These are phyloP conservation scores for Dascyllus trimaculatus DNA, from an alignment of 2,113 vertebrate species.

Conservation along the genomic window DNA sequence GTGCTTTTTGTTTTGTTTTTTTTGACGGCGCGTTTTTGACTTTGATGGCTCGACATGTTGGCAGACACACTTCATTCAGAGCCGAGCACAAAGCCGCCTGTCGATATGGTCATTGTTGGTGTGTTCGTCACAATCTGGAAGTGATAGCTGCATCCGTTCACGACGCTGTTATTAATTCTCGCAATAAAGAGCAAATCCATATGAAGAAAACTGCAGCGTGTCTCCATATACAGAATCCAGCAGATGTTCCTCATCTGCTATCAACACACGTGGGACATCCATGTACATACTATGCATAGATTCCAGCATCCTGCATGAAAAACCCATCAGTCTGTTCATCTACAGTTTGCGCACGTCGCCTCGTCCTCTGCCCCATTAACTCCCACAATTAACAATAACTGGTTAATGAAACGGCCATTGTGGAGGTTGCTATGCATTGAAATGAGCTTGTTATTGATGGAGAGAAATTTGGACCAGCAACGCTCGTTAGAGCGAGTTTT, in stretches of 20 bases:
- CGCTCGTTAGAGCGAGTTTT: background rate
- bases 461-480: constrained; percentile 13
- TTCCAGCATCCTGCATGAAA: background rate
- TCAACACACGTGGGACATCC: background rate
- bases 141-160: constrained; percentile 16
- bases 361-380: constrained; percentile 39
- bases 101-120: constrained; percentile 19
- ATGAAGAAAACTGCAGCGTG: background rate
- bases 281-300: background rate
- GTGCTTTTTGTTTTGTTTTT: too few relatives aligned
- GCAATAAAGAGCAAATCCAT: constrained; percentile 44
- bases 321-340: background rate
- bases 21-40: constrained; percentile 30
- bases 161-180: constrained; percentile 1
- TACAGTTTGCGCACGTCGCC: constrained; percentile 21
- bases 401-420: constrained; percentile 42
- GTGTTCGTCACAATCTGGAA: constrained; percentile 23
- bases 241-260: constrained; percentile 18
- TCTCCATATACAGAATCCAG: background rate
- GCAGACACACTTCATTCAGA: constrained; percentile 28
- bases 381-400: constrained; percentile 56
- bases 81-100: constrained; percentile 25
- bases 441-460: constrained; percentile 47
- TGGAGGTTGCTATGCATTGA: constrained; percentile 29
- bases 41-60: constrained; percentile 41